These are phyloP conservation scores for Calameuta filiformis DNA, from an alignment of 2,888 invertebrate genomes.

Conservation along the genomic window DNA sequence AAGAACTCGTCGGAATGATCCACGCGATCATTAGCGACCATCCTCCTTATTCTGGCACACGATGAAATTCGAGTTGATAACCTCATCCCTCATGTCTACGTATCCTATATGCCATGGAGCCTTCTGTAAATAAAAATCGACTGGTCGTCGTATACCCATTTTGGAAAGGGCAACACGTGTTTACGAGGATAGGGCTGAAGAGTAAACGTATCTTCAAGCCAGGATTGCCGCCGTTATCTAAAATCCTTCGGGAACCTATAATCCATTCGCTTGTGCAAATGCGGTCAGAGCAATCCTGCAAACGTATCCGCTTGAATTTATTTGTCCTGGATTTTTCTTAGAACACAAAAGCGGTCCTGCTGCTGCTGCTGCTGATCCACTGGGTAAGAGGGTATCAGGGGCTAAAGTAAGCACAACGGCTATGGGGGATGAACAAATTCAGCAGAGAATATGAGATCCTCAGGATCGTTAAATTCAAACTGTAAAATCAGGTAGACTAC, in stretches of 20 bases:
- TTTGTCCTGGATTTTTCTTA: background rate
- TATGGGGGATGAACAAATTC: background rate
- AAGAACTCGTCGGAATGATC: background rate
- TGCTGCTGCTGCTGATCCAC: background rate
- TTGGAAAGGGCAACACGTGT: background rate
- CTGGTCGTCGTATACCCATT: background rate
- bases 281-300: background rate
- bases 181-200: background rate
- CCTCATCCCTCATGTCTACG: background rate
- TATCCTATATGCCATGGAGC: background rate
- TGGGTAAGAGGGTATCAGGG: background rate
- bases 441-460: background rate
- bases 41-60: slow-evolving; percentile 4
- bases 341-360: background rate
- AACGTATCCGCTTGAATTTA: background rate
- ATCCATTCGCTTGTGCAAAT: background rate
- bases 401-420: background rate
- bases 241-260: background rate
- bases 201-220: background rate
- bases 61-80: background rate
- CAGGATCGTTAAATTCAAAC: background rate
- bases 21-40: background rate
- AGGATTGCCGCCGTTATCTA: background rate
- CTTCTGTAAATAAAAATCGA: background rate
- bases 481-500: background rate